phyloP scores from a whole-genome alignment of 2,113 vertebrate genomes.

The Peromyscus californicus region DNA sequence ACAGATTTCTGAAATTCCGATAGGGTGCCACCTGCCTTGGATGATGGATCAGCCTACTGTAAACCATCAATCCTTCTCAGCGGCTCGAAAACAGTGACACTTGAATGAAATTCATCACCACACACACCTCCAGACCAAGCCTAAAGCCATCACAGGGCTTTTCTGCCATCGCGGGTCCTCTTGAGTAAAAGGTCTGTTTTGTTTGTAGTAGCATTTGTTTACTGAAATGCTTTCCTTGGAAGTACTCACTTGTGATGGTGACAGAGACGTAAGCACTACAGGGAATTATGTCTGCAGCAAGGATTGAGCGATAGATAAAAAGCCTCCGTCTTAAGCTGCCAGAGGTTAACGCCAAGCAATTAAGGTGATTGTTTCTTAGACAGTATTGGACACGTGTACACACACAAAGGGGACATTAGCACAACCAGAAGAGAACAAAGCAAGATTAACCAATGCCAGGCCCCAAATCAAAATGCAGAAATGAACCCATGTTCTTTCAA shows the following conservation, averaged over 20 bases:
- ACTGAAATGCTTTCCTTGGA: constrained; percentile 76
- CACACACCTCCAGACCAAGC: constrained; percentile 84
- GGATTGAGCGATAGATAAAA: constrained; percentile 85
- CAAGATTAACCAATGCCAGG: constrained; percentile 85
- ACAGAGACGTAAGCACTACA: constrained; percentile 85
- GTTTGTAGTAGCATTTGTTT: constrained; percentile 83
- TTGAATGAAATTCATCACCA: constrained; percentile 95
- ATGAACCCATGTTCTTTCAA: constrained; percentile 82
- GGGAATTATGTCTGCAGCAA: constrained; percentile 85
- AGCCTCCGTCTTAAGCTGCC: constrained; percentile 82
- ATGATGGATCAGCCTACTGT: constrained; percentile 94
- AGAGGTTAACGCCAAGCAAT: constrained; percentile 88
- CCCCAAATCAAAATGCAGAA: constrained; percentile 82
- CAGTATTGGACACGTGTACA: constrained; percentile 86
- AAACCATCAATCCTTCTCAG: constrained; percentile 95
- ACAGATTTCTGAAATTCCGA: constrained; percentile 97
- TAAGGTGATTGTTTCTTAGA: constrained; percentile 89
- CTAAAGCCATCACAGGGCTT: constrained; percentile 83
- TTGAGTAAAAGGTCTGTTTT: constrained; percentile 84
- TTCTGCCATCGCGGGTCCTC: constrained; percentile 74
- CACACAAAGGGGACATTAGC: constrained; percentile 84
- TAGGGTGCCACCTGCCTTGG: constrained; percentile 95
- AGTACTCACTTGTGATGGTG: constrained; percentile 54
- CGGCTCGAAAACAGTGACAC: constrained; percentile 91
- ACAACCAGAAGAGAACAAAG: constrained; percentile 85